Conservation (phyloP, 2,113 vertebrate genomes). For the Odocoileus virginianus region DNA sequence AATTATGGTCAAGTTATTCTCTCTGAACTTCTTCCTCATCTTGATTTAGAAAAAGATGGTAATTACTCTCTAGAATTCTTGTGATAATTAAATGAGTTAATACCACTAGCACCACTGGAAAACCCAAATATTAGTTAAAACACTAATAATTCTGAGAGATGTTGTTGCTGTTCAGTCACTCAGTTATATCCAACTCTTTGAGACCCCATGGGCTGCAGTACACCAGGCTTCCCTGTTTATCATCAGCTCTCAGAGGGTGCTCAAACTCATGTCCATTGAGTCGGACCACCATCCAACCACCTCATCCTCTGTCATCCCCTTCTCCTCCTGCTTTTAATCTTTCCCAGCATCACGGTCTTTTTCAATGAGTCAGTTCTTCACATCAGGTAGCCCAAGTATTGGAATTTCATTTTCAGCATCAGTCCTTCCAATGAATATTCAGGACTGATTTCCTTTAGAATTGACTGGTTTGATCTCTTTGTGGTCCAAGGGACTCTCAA, state of each 20-base stretch:
- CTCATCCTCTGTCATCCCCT: neutral
- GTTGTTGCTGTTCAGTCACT: neutral
- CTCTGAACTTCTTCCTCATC: neutral
- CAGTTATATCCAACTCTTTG: neutral
- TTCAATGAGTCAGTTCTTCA: neutral
- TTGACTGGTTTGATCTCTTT: neutral
- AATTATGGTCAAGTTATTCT: neutral
- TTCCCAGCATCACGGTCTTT: neutral
- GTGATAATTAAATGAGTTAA: neutral
- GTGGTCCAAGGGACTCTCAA: neutral
- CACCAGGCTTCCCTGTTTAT: neutral
- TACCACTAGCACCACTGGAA: neutral
- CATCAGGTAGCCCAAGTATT: neutral
- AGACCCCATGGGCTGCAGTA: neutral
- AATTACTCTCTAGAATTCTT: neutral
- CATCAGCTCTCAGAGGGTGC: neutral
- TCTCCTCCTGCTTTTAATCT: neutral
- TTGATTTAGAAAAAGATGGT: neutral
- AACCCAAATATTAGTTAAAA: neutral
- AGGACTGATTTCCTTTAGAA: neutral
- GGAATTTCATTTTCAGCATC: neutral
- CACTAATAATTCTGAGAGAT: neutral
- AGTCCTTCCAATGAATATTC: neutral
- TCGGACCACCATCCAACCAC: accelerated
- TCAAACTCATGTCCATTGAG: neutral